Conservation (phyloP, 2,888 invertebrate genomes). For the Conomelus anceps region DNA sequence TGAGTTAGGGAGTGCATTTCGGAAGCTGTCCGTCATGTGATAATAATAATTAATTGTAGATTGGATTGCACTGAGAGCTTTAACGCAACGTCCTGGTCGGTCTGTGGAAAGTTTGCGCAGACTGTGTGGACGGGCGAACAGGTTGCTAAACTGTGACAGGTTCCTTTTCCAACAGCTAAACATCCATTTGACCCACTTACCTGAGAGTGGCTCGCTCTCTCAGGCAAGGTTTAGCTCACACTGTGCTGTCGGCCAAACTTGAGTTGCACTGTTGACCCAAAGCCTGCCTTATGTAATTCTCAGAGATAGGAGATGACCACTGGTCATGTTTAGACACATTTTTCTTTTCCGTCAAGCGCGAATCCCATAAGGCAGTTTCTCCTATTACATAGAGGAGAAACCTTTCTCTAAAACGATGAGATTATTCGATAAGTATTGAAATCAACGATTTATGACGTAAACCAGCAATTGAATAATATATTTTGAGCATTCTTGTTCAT, state of each 20-base stretch:
- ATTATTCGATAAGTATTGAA: no score
- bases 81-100: not conserved
- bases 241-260: not conserved
- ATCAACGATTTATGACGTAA: no score
- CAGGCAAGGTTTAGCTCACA: no score
- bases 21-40: not conserved
- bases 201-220: not conserved
- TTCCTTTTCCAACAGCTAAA: constrained; percentile 1
- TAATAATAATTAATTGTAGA: not conserved
- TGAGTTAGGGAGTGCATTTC: not conserved
- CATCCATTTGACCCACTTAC: not conserved
- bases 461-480: no score
- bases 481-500: no score
- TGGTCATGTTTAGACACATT: not conserved
- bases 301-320: not conserved
- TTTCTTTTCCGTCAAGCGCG: not conserved
- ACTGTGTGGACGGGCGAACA: not conserved
- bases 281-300: not conserved
- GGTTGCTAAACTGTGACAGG: constrained; percentile 12
- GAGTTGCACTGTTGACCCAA: not conserved
- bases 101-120: not conserved
- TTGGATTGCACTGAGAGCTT: not conserved
- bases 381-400: no score
- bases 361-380: no score
- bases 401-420: no score